Evolutionary conservation across 2,888 invertebrate species (phyloP), one percentile per base, ranked within the genome.

Genomic region (Catotricha subobsoleta): DNA sequence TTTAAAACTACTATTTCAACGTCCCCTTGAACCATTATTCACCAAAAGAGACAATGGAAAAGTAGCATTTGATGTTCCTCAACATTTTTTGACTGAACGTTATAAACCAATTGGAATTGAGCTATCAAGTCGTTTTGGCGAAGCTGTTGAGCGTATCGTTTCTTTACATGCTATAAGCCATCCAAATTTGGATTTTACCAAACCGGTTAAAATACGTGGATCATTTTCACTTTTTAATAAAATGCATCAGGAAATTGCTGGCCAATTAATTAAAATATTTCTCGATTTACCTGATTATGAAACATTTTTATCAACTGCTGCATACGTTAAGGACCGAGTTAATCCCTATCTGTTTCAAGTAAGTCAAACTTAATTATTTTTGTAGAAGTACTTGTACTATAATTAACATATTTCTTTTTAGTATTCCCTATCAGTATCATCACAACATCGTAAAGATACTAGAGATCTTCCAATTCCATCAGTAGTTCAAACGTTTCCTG

Each of bases 401-500:
- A n/a, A n/a, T n/a, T 7, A 35, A 35, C 7, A 13, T 33, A n/a
- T n/a, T n/a, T n/a, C n/a, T n/a, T n/a, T n/a, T n/a, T n/a, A 83
- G 58, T 87, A 86, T 56, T 72, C 76, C 33, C 70, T 74, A 30
- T 76, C 82, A 1, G 80, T 86, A 7, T 79, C 81, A 1, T 58
- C 84, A 16, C 67, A 80, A 51, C 82, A 83, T 64, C 60, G 62
- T 6, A 46, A 46, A 25, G 61, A 60, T 44, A 59, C 60, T 0
- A 41, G 46, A 2, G 36, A 49, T 35, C 52, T 86, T 16, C 68
- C 70, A 39, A 58, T 82, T 36, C 86, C 86, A 1, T 73, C 80
- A 0, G 72, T 87, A 47, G 72, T 75, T 29, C 79, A 84, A 57
- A 67, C 75, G 1, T 84, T 88, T 58, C 90, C 88, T 0, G 77